A percentile compares a stretch with the other conserved stretches of the same genome.
phyloP scores from a whole-genome alignment of 2,797 vertebrate species.

The Pseudochirops corinnae region DNA sequence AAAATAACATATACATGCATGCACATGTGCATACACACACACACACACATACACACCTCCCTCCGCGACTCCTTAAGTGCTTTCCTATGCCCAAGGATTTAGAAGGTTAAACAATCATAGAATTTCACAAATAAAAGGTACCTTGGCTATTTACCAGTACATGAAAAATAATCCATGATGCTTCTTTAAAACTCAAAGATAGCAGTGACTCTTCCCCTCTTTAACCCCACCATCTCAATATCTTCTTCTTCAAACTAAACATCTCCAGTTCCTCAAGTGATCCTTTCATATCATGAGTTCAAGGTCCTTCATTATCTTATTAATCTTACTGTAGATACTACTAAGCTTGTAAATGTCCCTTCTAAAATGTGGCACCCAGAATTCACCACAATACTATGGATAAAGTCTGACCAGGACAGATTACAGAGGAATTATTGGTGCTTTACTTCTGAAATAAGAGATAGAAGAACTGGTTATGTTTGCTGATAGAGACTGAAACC shows the following conservation, averaged over 20 bases:
- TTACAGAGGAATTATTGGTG: background rate
- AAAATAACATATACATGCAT: background rate
- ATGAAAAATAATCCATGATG: background rate
- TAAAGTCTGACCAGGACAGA: background rate
- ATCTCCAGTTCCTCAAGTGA: background rate
- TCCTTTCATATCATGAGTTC: background rate
- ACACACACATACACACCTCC: too few species aligned
- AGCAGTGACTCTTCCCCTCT: background rate
- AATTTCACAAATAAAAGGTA: background rate
- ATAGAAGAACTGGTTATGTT: background rate
- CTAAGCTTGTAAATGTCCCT: background rate
- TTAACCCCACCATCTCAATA: background rate
- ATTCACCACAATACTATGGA: background rate
- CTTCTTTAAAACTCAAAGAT: background rate
- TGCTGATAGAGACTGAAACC: background rate
- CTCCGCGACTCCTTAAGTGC: background rate
- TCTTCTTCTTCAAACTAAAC: background rate
- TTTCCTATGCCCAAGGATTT: background rate
- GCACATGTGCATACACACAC: background rate
- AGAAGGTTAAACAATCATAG: background rate
- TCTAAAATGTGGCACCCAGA: background rate
- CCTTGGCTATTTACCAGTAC: background rate
- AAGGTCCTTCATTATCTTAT: background rate
- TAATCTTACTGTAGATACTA: background rate
- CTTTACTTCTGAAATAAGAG: background rate